Conservation (phyloP, 2,888 invertebrate genomes). For the Athripsodes cinereus region DNA sequence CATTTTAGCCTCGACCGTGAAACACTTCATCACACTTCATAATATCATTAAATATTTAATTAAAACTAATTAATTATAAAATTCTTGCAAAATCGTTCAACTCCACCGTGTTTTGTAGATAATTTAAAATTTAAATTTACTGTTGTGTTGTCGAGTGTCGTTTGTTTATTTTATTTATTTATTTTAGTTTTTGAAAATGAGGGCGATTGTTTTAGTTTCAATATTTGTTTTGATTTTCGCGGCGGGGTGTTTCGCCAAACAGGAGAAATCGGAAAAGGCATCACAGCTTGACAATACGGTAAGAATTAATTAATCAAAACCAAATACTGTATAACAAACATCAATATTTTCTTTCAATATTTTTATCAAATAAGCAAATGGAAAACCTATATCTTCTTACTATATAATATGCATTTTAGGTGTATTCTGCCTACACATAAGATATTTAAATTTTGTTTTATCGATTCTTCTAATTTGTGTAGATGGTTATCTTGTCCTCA, state of each 20-base stretch:
- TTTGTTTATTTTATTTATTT: neutral
- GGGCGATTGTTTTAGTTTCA: neutral
- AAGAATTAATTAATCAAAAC: neutral
- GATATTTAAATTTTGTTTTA: too few relatives aligned
- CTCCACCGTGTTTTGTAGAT: neutral
- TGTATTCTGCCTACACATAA: too few relatives aligned
- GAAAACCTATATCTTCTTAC: too few relatives aligned
- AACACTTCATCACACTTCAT: neutral
- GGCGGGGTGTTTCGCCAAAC: neutral
- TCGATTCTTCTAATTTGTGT: too few relatives aligned
- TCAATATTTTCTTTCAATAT: too few relatives aligned
- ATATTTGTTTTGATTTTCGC: neutral
- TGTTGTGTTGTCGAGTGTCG: neutral
- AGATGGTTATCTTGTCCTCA: too few relatives aligned
- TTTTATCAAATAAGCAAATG: too few relatives aligned
- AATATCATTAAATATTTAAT: neutral
- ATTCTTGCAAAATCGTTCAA: neutral
- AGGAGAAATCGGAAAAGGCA: neutral
- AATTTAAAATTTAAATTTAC: too few relatives aligned
- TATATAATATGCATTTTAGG: too few relatives aligned
- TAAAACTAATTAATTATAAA: neutral
- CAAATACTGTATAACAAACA: too few relatives aligned
- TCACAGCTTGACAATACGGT: constrained; percentile 5
- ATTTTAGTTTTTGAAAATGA: neutral
- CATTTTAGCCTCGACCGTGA: constrained; percentile 19